phyloP scores from a whole-genome alignment of 2,888 invertebrate species.

The Biston betularia region DNA sequence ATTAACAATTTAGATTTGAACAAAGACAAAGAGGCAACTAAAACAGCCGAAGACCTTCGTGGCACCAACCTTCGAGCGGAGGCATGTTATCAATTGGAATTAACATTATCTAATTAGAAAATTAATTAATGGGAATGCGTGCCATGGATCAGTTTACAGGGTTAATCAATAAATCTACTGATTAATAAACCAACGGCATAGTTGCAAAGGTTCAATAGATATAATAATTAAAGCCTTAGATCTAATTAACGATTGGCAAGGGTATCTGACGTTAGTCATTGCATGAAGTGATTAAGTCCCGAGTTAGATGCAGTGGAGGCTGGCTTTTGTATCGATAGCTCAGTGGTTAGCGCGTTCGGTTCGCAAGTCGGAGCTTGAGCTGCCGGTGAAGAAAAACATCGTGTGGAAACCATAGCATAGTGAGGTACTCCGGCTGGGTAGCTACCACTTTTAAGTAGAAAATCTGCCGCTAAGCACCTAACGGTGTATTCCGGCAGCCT shows the following conservation, averaged over 20 bases:
- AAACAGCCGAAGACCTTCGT: neutral
- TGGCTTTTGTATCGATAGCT: too few species aligned
- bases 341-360: too few species aligned
- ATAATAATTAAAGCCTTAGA: constrained; percentile 31
- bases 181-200: constrained; percentile 44
- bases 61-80: constrained; percentile 19
- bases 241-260: constrained; percentile 29
- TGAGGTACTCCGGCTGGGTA: too few species aligned
- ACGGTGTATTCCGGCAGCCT: too few species aligned
- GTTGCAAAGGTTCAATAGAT: constrained; percentile 31
- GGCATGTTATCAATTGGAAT: constrained; percentile 26
- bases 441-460: too few species aligned
- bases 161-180: constrained; percentile 46
- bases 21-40: constrained; percentile 10
- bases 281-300: neutral
- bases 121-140: constrained; percentile 33
- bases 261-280: constrained; percentile 16
- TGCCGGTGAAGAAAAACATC: too few species aligned
- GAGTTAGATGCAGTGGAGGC: neutral
- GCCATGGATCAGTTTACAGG: constrained; percentile 29
- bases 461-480: too few species aligned
- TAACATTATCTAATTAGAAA: constrained; percentile 28
- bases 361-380: too few species aligned
- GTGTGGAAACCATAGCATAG: too few species aligned
- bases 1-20: constrained; percentile 4